Evolutionary conservation across 2,888 invertebrate genomes (phyloP).

Genomic region (Norana najaformis): DNA sequence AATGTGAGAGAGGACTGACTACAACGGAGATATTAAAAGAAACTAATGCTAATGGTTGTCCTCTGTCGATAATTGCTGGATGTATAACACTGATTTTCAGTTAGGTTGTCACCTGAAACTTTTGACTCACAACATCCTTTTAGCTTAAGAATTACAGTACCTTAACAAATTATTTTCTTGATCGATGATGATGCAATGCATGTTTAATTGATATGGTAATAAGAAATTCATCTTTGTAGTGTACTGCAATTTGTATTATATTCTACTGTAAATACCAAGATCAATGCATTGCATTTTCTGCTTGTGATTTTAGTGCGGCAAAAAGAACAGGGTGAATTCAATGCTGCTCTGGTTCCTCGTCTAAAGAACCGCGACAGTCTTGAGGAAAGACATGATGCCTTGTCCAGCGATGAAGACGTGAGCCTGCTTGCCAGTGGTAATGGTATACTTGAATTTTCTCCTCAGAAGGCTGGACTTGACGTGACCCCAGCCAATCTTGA

Average conservation of each 20-base stretch:
- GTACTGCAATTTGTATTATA: not conserved
- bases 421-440: conserved; percentile 57
- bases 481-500: conserved; percentile 83
- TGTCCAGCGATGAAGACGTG: conserved; percentile 52
- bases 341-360: conserved; percentile 29
- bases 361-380: conserved; percentile 23
- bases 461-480: conserved; percentile 84
- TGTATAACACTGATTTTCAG: no score
- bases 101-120: no score
- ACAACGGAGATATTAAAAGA: no score
- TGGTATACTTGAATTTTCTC: conserved; percentile 76
- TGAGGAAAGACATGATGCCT: conserved; percentile 43
- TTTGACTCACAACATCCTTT: no score
- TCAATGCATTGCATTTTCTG: not conserved
- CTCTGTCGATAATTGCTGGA: no score
- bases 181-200: not conserved
- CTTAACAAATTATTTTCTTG: not conserved
- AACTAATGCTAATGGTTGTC: no score
- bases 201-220: not conserved
- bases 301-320: not conserved
- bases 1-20: no score
- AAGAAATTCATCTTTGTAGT: not conserved
- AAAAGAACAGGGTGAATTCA: conserved; percentile 22
- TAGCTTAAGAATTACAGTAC: not conserved
- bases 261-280: not conserved